phyloP scores from a whole-genome alignment of 2,113 vertebrate genomes.

The Boulengeromyrus knoepffleri region DNA sequence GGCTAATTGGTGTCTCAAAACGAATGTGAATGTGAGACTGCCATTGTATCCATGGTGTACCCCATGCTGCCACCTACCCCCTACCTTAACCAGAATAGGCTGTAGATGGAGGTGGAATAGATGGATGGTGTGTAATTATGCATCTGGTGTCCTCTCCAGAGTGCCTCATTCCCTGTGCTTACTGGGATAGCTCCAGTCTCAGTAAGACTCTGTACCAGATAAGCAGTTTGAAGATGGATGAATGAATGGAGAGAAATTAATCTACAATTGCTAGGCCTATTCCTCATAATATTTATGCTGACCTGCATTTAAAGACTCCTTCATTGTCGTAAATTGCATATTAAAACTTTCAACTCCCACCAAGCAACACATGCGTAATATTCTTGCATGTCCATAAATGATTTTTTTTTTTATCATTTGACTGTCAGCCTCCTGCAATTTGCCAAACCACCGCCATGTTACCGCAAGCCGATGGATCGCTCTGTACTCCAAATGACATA shows the following conservation, averaged over 20 bases:
- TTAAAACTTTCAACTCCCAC: neutral
- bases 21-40: neutral
- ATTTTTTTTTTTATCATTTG: neutral
- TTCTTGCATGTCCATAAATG: neutral
- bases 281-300: neutral
- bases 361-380: neutral
- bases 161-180: neutral
- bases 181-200: neutral
- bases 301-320: neutral
- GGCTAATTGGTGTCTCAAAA: neutral
- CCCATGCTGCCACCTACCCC: neutral
- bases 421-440: neutral
- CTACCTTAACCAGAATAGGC: neutral
- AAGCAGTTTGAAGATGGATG: neutral
- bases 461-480: neutral
- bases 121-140: neutral
- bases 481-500: neutral
- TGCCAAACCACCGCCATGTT: neutral
- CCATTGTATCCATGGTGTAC: neutral
- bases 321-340: neutral
- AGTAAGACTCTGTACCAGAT: neutral
- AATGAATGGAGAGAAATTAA: neutral
- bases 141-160: neutral
- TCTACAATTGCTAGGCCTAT: neutral
- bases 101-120: neutral